These are phyloP conservation scores for Drosophila santomea DNA, from an alignment of 1,140 invertebrate genomes.

Conservation along the genomic window DNA sequence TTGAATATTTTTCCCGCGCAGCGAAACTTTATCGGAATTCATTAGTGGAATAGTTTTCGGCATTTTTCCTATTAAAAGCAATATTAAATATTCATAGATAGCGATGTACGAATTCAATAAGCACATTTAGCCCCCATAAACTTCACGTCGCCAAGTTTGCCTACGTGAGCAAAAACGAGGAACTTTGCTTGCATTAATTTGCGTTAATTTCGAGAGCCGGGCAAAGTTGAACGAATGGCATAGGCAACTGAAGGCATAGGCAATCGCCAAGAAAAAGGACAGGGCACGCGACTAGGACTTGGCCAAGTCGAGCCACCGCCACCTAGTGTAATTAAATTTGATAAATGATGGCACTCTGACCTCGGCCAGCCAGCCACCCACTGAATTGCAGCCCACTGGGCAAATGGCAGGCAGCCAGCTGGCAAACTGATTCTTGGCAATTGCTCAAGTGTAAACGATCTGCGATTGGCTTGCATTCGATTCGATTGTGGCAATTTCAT, in stretches of 20 bases:
- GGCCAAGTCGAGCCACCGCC: constrained; percentile 2
- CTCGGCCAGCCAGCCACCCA: background rate
- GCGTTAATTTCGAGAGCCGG: constrained; percentile 51
- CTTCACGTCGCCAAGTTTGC: constrained; percentile 46
- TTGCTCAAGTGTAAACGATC: constrained; percentile 60
- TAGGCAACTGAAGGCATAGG: constrained; percentile 1
- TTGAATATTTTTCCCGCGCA: background rate
- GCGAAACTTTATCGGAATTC: constrained; percentile 1
- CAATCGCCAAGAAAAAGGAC: background rate
- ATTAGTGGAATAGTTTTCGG: constrained; percentile 38
- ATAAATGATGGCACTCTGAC: constrained; percentile 49
- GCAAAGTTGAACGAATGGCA: constrained; percentile 27
- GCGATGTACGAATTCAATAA: constrained; percentile 49
- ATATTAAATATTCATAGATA: constrained; percentile 46
- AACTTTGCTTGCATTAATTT: constrained; percentile 61
- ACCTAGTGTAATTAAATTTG: constrained; percentile 64
- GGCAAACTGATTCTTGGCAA: constrained; percentile 39
- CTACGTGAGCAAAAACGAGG: constrained; percentile 52
- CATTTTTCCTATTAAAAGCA: constrained; percentile 16
- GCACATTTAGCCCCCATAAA: constrained; percentile 32
- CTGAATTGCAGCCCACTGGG: constrained; percentile 11
- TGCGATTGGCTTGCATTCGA: constrained; percentile 59
- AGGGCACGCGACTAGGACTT: constrained; percentile 29
- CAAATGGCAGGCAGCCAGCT: constrained; percentile 36
- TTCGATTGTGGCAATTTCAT: constrained; percentile 62